A percentile compares a stretch with the other conserved stretches of the same genome.
Evolutionary conservation across 2,797 vertebrate genomes (phyloP).

Genomic region (Tarsius wallacei): DNA sequence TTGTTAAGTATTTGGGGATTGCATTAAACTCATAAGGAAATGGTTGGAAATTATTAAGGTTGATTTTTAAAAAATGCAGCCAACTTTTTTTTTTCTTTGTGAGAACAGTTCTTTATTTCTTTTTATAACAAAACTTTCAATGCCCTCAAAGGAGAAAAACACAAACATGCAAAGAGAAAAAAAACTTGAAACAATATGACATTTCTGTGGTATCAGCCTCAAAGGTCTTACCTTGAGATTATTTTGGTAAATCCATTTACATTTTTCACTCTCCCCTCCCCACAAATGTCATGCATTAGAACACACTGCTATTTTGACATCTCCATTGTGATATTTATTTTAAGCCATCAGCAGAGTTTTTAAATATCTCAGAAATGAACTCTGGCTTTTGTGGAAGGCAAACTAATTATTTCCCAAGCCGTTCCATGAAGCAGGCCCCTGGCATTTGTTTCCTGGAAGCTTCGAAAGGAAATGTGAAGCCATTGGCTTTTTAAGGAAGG

Average conservation of each 20-base stretch:
- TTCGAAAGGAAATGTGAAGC: slow-evolving; percentile 64
- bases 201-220: slow-evolving; percentile 65
- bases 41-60: slow-evolving; percentile 42
- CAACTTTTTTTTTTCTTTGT: slow-evolving; percentile 10
- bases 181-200: slow-evolving; percentile 63
- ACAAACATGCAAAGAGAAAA: background rate
- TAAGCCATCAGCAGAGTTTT: slow-evolving; percentile 78
- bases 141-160: slow-evolving; percentile 65
- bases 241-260: slow-evolving; percentile 75
- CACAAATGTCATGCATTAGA: slow-evolving; percentile 59
- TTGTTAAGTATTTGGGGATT: background rate
- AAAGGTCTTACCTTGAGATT: slow-evolving; percentile 68
- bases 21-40: background rate
- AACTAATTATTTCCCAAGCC: slow-evolving; percentile 79
- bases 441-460: slow-evolving; percentile 65
- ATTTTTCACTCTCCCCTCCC: background rate
- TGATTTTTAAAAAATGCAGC: slow-evolving; percentile 36
- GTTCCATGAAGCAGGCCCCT: background rate
- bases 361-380: slow-evolving; percentile 84
- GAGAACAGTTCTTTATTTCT: slow-evolving; percentile 17
- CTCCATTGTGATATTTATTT: slow-evolving; percentile 85
- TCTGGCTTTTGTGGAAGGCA: slow-evolving; percentile 80
- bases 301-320: slow-evolving; percentile 68
- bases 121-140: slow-evolving; percentile 46
- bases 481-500: background rate